A percentile compares a stretch with the other conserved stretches of the same genome.
These are phyloP conservation scores for Clarias pachynema DNA, from an alignment of 2,797 vertebrate species.

Conservation along the genomic window DNA sequence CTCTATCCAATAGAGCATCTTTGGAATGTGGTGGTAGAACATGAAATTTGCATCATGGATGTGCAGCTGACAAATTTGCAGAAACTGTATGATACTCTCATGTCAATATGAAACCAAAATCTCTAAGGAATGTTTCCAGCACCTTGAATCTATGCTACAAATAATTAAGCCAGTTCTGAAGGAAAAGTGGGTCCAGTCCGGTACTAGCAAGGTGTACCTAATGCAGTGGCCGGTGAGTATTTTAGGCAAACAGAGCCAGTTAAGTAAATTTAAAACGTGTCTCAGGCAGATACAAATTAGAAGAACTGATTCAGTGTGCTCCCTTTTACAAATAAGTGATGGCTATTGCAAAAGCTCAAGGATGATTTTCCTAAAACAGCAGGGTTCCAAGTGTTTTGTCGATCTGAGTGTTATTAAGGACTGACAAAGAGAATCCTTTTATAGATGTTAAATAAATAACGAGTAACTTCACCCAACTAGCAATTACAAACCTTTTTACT, in stretches of 20 bases:
- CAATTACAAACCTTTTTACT: neutral
- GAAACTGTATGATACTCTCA: too few relatives aligned
- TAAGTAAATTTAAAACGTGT: neutral
- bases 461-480: neutral
- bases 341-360: neutral
- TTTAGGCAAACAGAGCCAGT: neutral
- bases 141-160: too few relatives aligned
- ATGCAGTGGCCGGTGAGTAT: too few relatives aligned
- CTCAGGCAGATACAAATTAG: neutral
- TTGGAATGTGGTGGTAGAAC: too few relatives aligned
- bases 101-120: too few relatives aligned
- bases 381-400: neutral
- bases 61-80: too few relatives aligned
- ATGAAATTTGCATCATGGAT: too few relatives aligned
- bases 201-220: too few relatives aligned
- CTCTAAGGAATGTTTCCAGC: too few relatives aligned
- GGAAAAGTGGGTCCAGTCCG: too few relatives aligned
- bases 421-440: neutral
- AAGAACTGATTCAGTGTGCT: neutral
- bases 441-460: neutral
- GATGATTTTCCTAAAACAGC: neutral
- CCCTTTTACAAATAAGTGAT: neutral
- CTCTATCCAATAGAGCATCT: too few relatives aligned
- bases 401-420: neutral
- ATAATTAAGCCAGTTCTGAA: too few relatives aligned